Percentiles rank a stretch among this genome's conserved stretches.
Conservation (phyloP, 1,140 invertebrate genomes). For the Lethrus apterus region DNA sequence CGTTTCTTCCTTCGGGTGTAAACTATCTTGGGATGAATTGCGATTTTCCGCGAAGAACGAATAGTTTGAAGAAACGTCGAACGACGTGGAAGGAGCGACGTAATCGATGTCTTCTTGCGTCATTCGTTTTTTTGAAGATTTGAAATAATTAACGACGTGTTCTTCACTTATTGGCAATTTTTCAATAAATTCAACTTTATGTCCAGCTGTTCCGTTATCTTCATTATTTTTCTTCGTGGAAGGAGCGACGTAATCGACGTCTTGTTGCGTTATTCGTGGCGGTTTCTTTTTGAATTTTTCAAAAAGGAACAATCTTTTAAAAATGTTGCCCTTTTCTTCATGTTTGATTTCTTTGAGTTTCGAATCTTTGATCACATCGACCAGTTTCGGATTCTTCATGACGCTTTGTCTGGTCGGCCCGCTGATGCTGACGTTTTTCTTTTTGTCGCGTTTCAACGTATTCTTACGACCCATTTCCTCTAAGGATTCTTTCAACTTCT, state of each 20-base stretch:
- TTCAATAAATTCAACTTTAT: too few relatives aligned
- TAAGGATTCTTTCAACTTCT: slow-evolving; percentile 24
- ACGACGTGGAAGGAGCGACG: not conserved
- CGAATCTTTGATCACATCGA: slow-evolving; percentile 22
- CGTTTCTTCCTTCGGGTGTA: too few relatives aligned
- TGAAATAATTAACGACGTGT: too few relatives aligned
- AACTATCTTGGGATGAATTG: too few relatives aligned
- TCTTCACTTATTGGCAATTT: too few relatives aligned
- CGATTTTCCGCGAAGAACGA: too few relatives aligned
- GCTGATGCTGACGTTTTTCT: slow-evolving; percentile 24
- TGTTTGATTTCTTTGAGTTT: slow-evolving; percentile 3
- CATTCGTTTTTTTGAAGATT: slow-evolving; percentile 3
- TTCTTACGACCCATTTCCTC: slow-evolving; percentile 25
- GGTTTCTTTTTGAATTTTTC: slow-evolving; percentile 4
- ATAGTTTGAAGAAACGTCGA: too few relatives aligned
- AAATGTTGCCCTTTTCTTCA: slow-evolving; percentile 7
- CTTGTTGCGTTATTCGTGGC: too few relatives aligned
- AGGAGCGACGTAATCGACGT: not conserved
- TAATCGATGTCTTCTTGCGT: slow-evolving; percentile 8
- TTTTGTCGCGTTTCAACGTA: slow-evolving; percentile 11
- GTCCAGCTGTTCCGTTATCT: too few relatives aligned
- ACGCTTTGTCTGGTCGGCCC: slow-evolving; percentile 27
- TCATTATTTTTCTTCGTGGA: not conserved
- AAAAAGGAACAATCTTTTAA: not conserved
- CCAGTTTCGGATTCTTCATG: slow-evolving; percentile 27